phyloP scores from a whole-genome alignment of 2,113 vertebrate species.

The Strix aluco region DNA sequence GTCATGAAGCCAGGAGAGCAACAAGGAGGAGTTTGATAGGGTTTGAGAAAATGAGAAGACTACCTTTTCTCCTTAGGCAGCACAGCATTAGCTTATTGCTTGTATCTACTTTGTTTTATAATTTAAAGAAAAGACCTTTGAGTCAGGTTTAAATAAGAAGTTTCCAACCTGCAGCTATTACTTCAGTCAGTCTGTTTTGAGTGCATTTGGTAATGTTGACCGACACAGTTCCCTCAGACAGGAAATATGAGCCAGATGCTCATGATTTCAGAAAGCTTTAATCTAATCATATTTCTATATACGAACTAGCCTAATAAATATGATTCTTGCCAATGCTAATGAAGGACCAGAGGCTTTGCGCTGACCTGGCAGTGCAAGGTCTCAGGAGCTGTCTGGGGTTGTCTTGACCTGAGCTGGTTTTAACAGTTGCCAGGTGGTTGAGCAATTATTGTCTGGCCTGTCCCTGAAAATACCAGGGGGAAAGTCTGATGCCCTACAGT shows the following conservation, averaged over 20 bases:
- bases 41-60: background rate
- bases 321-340: background rate
- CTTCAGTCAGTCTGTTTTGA: background rate
- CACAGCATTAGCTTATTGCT: background rate
- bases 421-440: background rate
- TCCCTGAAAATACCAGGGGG: background rate
- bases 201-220: background rate
- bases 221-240: background rate
- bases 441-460: background rate
- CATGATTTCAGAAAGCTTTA: constrained; percentile 17
- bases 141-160: background rate
- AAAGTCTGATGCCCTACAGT: accelerated
- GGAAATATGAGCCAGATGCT: constrained; percentile 14
- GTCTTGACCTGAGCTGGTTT: background rate
- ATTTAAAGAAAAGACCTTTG: background rate
- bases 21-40: background rate
- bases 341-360: background rate
- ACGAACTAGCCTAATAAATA: background rate
- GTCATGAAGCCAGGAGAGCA: background rate
- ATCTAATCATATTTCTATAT: constrained; percentile 16
- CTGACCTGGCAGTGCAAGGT: background rate
- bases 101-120: background rate
- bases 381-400: background rate
- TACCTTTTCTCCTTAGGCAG: background rate
- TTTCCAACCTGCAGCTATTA: constrained; percentile 6